Evolutionary conservation across 2,797 vertebrate species (phyloP).

Genomic region (Pelobates cultripes): DNA sequence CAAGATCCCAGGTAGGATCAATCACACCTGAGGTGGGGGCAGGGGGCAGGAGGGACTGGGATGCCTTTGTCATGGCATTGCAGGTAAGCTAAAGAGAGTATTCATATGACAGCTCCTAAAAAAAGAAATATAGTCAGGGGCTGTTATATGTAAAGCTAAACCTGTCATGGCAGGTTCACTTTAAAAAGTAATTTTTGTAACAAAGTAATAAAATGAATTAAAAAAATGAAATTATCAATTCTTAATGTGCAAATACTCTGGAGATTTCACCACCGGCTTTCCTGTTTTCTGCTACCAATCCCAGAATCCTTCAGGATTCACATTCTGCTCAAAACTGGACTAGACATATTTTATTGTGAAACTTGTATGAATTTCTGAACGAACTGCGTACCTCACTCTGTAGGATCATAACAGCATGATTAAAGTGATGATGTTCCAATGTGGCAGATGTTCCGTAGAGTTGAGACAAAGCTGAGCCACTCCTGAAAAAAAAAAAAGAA

Average conservation of each 20-base stretch:
- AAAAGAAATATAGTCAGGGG: no score
- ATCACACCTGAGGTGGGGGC: no score
- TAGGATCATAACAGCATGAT: conserved; percentile 99
- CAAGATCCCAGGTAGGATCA: no score
- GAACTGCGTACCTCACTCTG: conserved; percentile 89
- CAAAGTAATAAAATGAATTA: no score
- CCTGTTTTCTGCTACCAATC: background rate
- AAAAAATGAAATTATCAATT: no score
- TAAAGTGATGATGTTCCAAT: conserved; percentile 98
- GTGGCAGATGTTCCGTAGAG: conserved; percentile 98
- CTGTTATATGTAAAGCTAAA: no score
- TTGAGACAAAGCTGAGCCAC: conserved; percentile 93
- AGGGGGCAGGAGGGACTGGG: no score
- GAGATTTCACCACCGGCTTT: background rate
- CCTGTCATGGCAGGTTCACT: no score
- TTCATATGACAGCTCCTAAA: no score
- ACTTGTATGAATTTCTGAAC: conserved; percentile 1
- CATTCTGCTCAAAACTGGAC: background rate
- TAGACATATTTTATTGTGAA: conserved; percentile 1
- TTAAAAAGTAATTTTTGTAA: no score
- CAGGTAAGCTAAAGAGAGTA: no score
- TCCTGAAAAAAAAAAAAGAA: conserved; percentile 75
- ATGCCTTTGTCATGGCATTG: no score
- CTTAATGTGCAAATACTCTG: background rate
- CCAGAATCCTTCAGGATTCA: background rate